Conservation (phyloP, 2,888 invertebrate species). For the Lasius platythorax region DNA sequence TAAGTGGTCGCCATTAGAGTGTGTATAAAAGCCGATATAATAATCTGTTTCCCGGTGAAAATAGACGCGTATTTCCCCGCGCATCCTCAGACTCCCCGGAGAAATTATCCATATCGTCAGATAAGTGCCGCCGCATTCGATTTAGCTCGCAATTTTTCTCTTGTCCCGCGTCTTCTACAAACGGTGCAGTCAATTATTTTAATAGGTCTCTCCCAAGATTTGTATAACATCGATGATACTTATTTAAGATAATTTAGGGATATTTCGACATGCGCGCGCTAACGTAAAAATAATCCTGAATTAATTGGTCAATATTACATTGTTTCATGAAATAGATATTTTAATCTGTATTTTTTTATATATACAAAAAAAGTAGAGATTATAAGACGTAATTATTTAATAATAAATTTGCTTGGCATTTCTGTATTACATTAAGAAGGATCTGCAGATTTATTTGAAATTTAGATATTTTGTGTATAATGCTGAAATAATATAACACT, state of each 20-base stretch:
- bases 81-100: conserved; percentile 26
- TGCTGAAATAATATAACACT: background rate
- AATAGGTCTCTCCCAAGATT: background rate
- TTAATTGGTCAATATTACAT: background rate
- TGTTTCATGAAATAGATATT: background rate
- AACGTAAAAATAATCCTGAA: background rate
- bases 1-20: conserved; percentile 67
- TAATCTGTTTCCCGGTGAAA: conserved; percentile 51
- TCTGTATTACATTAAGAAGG: background rate
- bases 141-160: background rate
- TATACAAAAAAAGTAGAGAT: background rate
- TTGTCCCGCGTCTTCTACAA: background rate
- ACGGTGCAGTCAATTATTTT: conserved; percentile 54
- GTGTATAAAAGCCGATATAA: conserved; percentile 65
- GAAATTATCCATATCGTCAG: conserved; percentile 55
- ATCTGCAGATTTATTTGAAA: too few species aligned
- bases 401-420: background rate
- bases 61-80: background rate
- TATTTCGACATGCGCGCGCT: background rate
- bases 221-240: background rate
- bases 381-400: background rate
- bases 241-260: background rate
- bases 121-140: background rate
- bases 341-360: background rate
- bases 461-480: background rate